phyloP scores from a whole-genome alignment of 2,113 vertebrate genomes.

The Pituophis catenifer region DNA sequence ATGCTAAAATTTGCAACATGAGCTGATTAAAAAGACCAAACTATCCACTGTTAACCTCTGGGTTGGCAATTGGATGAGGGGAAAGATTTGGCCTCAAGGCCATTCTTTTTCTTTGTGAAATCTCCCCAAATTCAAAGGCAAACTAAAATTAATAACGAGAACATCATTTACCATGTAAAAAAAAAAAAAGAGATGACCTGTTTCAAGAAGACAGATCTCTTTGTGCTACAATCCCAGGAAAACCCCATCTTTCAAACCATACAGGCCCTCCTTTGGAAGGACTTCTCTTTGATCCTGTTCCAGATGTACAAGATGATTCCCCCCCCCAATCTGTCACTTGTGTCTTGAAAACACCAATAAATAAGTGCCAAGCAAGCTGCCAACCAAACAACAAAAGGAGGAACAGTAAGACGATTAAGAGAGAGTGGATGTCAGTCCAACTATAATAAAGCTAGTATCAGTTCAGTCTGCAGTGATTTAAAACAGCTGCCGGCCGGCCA shows the following conservation, averaged over 20 bases:
- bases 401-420: constrained; percentile 60
- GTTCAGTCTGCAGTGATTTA: constrained; percentile 65
- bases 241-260: constrained; percentile 53
- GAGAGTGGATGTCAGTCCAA: constrained; percentile 58
- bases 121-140: constrained; percentile 28
- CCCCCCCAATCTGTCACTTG: constrained; percentile 62
- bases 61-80: neutral
- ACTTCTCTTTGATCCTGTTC: constrained; percentile 61
- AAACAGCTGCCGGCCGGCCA: constrained; percentile 73
- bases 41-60: neutral
- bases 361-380: constrained; percentile 64
- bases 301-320: constrained; percentile 58
- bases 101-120: constrained; percentile 22
- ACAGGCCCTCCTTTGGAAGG: constrained; percentile 55
- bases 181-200: constrained; percentile 39
- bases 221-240: constrained; percentile 50
- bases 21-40: neutral
- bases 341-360: constrained; percentile 64
- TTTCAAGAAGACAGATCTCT: constrained; percentile 28
- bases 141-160: constrained; percentile 40
- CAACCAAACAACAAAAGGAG: constrained; percentile 54
- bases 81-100: neutral
- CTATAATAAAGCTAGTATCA: constrained; percentile 68
- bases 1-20: neutral
- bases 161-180: constrained; percentile 52